These are phyloP conservation scores for Leucosticte australis DNA, from an alignment of 2,113 vertebrate genomes.

Conservation along the genomic window DNA sequence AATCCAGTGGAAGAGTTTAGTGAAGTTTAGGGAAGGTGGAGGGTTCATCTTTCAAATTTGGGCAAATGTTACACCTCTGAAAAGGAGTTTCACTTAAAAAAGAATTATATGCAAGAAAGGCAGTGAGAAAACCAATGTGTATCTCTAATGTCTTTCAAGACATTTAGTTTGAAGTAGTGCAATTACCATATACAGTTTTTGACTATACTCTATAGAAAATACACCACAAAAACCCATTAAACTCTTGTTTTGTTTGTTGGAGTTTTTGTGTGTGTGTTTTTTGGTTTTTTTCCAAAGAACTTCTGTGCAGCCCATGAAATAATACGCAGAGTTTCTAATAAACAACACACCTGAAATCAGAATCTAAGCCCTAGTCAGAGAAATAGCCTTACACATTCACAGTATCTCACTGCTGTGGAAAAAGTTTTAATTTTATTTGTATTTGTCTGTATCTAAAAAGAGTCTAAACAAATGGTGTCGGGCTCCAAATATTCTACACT, in stretches of 20 bases:
- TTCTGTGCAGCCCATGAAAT: not conserved
- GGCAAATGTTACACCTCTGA: not conserved
- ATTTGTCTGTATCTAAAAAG: not conserved
- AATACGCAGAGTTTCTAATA: not conserved
- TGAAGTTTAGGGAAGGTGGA: not conserved
- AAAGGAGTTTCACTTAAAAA: not conserved
- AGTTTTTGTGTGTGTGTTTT: not conserved
- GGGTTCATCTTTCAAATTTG: not conserved
- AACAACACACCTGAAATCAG: conserved; percentile 30
- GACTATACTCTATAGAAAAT: not conserved
- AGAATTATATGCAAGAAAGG: not conserved
- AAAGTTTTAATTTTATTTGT: not conserved
- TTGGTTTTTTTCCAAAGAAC: not conserved
- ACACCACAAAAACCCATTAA: not conserved
- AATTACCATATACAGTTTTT: conserved; percentile 4
- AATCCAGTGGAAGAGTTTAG: not conserved
- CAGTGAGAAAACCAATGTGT: not conserved
- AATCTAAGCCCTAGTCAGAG: not conserved
- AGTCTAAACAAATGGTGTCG: not conserved
- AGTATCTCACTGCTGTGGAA: not conserved
- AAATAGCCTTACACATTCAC: not conserved
- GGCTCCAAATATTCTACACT: not conserved
- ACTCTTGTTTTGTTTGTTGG: not conserved
- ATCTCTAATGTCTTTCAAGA: not conserved
- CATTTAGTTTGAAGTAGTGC: conserved; percentile 3